Evolutionary conservation across 2,797 vertebrate genomes (phyloP), one percentile per base, ranked within the genome.

Genomic region (Etheostoma nigrum): DNA sequence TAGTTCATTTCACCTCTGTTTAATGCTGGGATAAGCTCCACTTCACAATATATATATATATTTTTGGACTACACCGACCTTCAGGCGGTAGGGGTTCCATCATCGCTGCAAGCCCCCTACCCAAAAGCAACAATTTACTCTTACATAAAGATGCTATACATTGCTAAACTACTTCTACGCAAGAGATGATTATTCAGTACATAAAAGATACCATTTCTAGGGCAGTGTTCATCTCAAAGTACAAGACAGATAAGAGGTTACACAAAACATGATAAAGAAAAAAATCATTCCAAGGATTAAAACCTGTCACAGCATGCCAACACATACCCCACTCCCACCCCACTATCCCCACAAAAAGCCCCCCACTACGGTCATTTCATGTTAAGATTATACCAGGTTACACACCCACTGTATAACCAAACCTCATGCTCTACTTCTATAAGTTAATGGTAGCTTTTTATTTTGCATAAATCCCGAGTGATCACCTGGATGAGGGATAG

Each of bases 81-180:
- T 86, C 82, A 87, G 90, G 88, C 55, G 86, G 86, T 82, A 90
- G 88, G 85, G 88, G 75, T 72, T 52, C 84, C 82, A 89, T 92
- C 88, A 58, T 52, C 40, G 79, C 86, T 82, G 74, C 76, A 86
- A 92, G 81, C 72, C 83, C 88, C 82, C 75, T 67, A 87, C 81
- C 87, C 76, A 88, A 92, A 94, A 92, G 88, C 91, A 95, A 96
- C 93, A 94, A 92, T 95, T 95, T 96, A 97, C 95, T 96, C 91
- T 85, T 96, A 96, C 96, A 97, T 96, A 97, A 94, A 92, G 91
- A 92, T 95, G 94, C 94, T 94, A 91, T 96, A 95, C 89, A 84
- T 88, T 67, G 85, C 93, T 95, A 94, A 94, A 91, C 92, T 95
- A 93, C 90, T 89, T 90, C 91, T 90, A 95, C 78, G 85, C 90